Conservation (phyloP, 2,888 invertebrate genomes). For the Drosophila sordidula region DNA sequence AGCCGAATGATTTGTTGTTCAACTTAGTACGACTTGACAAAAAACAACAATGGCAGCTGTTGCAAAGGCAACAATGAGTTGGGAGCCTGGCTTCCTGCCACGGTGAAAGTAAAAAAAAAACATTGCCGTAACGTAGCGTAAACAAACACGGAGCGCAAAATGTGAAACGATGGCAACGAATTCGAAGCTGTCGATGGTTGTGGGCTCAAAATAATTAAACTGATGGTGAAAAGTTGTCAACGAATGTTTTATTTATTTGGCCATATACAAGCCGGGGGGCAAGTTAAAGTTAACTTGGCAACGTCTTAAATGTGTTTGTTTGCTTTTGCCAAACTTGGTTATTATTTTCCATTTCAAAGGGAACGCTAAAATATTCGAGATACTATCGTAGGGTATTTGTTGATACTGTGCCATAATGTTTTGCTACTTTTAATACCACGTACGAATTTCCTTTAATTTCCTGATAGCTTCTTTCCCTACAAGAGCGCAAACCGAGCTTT, state of each 20-base stretch:
- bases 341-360: no score
- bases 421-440: conserved; percentile 63
- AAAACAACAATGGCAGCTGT: conserved; percentile 74
- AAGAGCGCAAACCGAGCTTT: conserved; percentile 4
- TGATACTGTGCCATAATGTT: conserved; percentile 58
- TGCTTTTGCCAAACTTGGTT: no score
- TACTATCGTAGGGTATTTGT: background rate
- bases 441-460: conserved; percentile 62
- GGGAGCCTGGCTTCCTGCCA: background rate
- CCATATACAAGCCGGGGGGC: no score
- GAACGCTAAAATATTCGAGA: no score
- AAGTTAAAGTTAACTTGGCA: no score
- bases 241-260: background rate
- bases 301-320: no score
- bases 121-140: conserved; percentile 45
- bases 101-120: conserved; percentile 50
- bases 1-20: conserved; percentile 78
- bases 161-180: conserved; percentile 55
- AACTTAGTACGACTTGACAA: conserved; percentile 79
- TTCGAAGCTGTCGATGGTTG: conserved; percentile 44
- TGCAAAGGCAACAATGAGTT: conserved; percentile 73
- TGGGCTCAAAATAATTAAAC: conserved; percentile 31
- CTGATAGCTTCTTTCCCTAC: conserved; percentile 46
- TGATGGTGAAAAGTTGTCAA: conserved; percentile 25
- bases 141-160: conserved; percentile 63